Conservation (phyloP, 1,140 invertebrate species). For the Sycophaga agraensis region DNA sequence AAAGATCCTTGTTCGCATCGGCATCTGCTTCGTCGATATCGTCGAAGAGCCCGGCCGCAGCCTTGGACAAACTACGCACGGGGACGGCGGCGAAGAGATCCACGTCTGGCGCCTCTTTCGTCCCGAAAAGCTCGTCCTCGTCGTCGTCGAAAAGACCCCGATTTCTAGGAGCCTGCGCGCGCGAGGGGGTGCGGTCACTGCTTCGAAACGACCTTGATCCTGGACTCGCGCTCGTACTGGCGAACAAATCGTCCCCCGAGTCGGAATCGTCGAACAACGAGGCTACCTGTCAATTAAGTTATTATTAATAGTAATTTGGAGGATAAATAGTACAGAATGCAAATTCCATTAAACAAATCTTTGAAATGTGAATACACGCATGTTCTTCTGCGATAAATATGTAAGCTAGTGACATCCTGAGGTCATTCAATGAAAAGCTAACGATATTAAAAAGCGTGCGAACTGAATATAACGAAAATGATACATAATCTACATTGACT, state of each 20-base stretch:
- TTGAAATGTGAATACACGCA: no score
- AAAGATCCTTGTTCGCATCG: no score
- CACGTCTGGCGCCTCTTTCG: conserved; percentile 39
- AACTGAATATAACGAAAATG: no score
- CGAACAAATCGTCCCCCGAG: conserved; percentile 47
- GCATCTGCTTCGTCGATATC: not conserved
- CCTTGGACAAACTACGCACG: conserved; percentile 4
- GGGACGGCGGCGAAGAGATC: conserved; percentile 40
- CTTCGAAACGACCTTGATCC: conserved; percentile 45
- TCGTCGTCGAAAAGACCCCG: conserved; percentile 41
- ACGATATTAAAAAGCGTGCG: no score
- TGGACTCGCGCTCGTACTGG: conserved; percentile 39
- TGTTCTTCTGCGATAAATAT: no score
- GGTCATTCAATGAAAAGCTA: no score
- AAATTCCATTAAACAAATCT: no score
- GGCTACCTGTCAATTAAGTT: conserved; percentile 23
- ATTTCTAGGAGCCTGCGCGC: conserved; percentile 25
- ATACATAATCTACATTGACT: no score
- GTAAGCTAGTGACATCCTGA: no score
- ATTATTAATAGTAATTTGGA: not conserved
- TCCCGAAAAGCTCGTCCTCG: conserved; percentile 36
- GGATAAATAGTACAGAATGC: no score
- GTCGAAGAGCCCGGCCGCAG: conserved; percentile 4
- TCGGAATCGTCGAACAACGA: conserved; percentile 49
- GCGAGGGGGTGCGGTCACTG: conserved; percentile 32